Evolutionary conservation across 2,888 invertebrate genomes (phyloP), one percentile per base, ranked within the genome.

Genomic region (Tipula unca): DNA sequence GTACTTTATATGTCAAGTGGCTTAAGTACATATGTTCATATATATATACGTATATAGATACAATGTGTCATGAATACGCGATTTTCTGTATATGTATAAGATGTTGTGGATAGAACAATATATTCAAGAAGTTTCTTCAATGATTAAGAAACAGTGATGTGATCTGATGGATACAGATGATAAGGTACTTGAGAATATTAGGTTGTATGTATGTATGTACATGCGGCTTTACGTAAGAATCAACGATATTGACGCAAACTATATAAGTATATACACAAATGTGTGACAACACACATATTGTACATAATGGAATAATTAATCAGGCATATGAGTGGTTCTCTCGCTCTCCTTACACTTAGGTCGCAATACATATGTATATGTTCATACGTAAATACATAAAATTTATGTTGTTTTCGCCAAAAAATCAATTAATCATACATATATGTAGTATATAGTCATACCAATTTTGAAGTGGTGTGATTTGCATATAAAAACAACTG

Each of bases 1-100:
- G 25, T 69, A 69, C 69, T 69, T 69, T 69, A 69, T 69, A 69
- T 69, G 69, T 69, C 69, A 69, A 69, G 69, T 69, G 69, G 69
- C 25, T 69, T 69, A 69, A 69, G 69, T 69, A 48, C 48, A 48
- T 48, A 48, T n/a, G n/a, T n/a, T n/a, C n/a, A n/a, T n/a, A 32
- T 32, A 6, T 32, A 32, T 6, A 32, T 32, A 32, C 32, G 6
- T 32, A 32, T 32, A 32, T 1, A 54, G 69, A 69, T 48, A 48
- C 48, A 17, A n/a, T 69, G 69, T 69, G 69, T 69, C 69, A 69
- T 69, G 69, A 69, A 69, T 69, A 69, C 10, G 25, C 10, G 69
- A 25, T 69, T 69, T 69, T 69, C 8, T 25, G 25, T 69, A 25
- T 48, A 17, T 17, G n/a, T 1, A 4, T 39, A 39, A n/a, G n/a